Evolutionary conservation across 2,113 vertebrate species (phyloP), one percentile per base, ranked within the genome.

Genomic region (Coptodon rendalli): DNA sequence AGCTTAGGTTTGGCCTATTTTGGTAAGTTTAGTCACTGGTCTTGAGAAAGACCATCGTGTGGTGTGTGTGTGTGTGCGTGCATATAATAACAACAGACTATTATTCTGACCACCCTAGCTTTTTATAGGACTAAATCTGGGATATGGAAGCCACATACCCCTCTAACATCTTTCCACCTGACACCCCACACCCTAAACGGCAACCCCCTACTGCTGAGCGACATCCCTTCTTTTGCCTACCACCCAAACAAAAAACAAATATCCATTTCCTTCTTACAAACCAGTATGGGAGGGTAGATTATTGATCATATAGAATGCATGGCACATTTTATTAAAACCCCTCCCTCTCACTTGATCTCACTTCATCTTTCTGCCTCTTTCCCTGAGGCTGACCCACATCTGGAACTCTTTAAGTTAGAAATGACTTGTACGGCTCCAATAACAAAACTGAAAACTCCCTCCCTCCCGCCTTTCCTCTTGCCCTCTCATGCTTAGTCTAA

Each of bases 371-470:
- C 57, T 38, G 71, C 63, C 59, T 86, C 88, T 91, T 93, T 95
- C 90, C 89, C 85, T 91, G 91, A 85, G 87, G 84, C 92, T 90
- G 90, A 86, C 88, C 86, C 91, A 96, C 96, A 97, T 97, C 96
- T 97, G 96, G 96, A 96, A 96, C 90, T 95, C 94, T 95, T 97
- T 97, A 97, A 95, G 91, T 84, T 94, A 94, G 93, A 94, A 95
- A 95, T 93, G 92, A 96, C 95, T 96, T 96, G 91, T 91, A 73
- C 87, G 94, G 94, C 95, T 96, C 96, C 95, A 96, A 96, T 96
- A 97, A 96, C 95, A 96, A 91, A 93, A 90, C 93, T 83, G 90
- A 87, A 94, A 93, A 89, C 92, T 91, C 91, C 86, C 83, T 66
- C 59, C 56, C 81, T 79, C 84, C 40, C 54, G 78, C 81, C 81